Evolutionary conservation across 2,888 invertebrate genomes (phyloP).

Genomic region (Steromphala cineraria): DNA sequence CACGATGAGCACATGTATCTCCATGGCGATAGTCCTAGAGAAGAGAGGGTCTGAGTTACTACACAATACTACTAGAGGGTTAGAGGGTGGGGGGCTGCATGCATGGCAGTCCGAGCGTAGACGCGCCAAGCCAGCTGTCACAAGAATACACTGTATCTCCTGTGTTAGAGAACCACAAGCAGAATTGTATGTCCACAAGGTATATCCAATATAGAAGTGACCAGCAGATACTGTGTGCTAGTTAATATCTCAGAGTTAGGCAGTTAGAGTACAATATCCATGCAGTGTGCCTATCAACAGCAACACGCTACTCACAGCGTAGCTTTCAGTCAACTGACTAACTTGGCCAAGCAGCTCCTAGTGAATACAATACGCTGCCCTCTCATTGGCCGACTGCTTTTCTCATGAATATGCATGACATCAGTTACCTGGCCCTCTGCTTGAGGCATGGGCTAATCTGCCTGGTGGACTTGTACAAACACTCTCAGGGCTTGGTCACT

Average conservation of each 20-base stretch:
- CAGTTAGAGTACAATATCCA: background rate
- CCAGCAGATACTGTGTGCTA: background rate
- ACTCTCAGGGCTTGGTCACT: no score
- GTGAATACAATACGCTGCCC: background rate
- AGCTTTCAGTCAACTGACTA: background rate
- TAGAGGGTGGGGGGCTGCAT: background rate
- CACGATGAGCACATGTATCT: background rate
- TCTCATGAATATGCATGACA: background rate
- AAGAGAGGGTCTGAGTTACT: background rate
- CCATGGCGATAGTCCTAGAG: background rate
- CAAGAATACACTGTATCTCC: background rate
- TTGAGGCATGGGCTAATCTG: no score
- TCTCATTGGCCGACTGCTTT: background rate
- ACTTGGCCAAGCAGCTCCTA: background rate
- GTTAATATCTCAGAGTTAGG: background rate
- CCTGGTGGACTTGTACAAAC: no score
- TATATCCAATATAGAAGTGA: background rate
- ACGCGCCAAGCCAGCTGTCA: background rate
- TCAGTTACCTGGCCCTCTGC: background rate
- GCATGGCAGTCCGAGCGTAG: background rate
- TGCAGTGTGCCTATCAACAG: background rate
- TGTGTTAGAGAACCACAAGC: background rate
- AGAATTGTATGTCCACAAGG: background rate
- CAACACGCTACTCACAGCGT: background rate
- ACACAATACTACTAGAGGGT: background rate